Base-by-base conservation (phyloP, 2,888 invertebrate species). In the Lasioglossum figueresi region DNA sequence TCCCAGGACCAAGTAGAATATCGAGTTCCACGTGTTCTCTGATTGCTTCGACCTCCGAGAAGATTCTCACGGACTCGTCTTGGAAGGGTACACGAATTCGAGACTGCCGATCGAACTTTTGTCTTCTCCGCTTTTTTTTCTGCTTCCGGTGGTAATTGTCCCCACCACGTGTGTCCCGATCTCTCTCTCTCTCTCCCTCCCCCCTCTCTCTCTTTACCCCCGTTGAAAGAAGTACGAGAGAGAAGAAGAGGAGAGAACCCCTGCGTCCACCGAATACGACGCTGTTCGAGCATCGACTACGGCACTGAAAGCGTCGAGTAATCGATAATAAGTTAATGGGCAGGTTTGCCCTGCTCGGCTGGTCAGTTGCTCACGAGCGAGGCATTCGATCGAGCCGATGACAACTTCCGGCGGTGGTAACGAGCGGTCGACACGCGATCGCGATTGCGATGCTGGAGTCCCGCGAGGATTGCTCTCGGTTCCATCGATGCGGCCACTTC, bases 311-410 rank as follows among this genome's bases (percentile, higher is more conserved):
- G 81, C 73, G 82, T 83, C 83, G 83, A 75, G 79, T 89, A 88
- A 92, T 92, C 91, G 90, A 92, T 91, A 91, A 89, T 88, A 84
- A 91, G 88, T 88, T 91, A 91, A 91, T 86, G 88, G 88, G 85
- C 83, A 88, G 82, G 88, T 88, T 89, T 48, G 85, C 88, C 86
- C 84, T 84, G 87, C 88, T 84, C 86, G 83, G n/a, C 56, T 31
- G 81, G 83, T 23, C 81, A 45, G 82, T 81, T 81, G 82, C 85
- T 73, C 85, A 80, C 83, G 80, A 83, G 75, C 73, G 68, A 82
- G 82, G 88, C 70, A 88, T 88, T 88, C 88, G 85, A 88, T 88
- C 87, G 86, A 79, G 79, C 76, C 88, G 88, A 88, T 88, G 88
- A 88, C 88, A 88, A 88, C 88, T 88, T 88, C 88, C 88, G 88